Evolutionary conservation across 2,113 vertebrate species (phyloP), one percentile per base, ranked within the genome.

Genomic region (Sprattus sprattus): DNA sequence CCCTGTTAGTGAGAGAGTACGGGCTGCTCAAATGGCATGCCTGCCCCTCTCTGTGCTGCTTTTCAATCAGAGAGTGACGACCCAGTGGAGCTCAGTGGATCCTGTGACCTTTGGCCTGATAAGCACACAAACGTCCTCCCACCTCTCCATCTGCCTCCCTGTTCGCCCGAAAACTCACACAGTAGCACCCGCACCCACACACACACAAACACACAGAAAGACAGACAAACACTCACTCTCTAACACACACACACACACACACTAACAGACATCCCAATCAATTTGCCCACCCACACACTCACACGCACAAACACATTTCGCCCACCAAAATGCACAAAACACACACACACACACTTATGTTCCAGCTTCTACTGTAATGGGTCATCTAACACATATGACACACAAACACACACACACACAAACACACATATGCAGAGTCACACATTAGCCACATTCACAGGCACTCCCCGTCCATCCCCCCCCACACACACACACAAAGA

Each of bases 101-200:
- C 71, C 16, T 32, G 64, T 78, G 71, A 78, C 71, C 71, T 78
- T 32, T 32, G 71, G 71, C 71, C 71, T 78, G 13, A 32, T 78
- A 78, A 78, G 28, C 71, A 78, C 32, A 39, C 28, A 78, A 18
- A 78, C 71, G 28, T 39, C 32, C 32, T 16, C 71, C 71, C 71
- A 39, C 71, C 71, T 39, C 25, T 13, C 71, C 71, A 78, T 78
- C 71, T 78, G 71, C 71, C 71, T 78, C 11, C 71, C 71, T 32
- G 71, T 22, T 22, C 10, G 28, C 67, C 32, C 25, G 28, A 39
- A 75, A 39, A 39, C 71, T 28, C 64, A 67, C 64, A 39, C 39
- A 39, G 39, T 39, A 39, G 39, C 52, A 60, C 54, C 20, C 54
- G 22, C 54, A 60, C 47, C 9, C 47, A 49, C 47, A 49, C 47